Conservation (phyloP, 2,797 vertebrate genomes). For the Chaenodraco wilsoni region DNA sequence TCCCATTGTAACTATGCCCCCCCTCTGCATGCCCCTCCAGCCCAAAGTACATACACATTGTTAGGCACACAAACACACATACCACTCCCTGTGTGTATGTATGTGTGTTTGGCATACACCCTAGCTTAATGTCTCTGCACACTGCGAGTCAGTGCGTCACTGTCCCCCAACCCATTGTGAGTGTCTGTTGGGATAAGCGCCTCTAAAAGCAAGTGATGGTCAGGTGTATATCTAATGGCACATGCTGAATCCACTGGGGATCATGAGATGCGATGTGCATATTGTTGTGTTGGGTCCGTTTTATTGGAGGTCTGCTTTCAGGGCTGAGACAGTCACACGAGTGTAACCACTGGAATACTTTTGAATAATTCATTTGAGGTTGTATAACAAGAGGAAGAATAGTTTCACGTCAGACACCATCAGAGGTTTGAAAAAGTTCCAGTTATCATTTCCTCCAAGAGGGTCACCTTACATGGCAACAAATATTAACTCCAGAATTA, state of each 20-base stretch:
- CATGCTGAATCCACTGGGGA: conserved; percentile 65
- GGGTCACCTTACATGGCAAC: conserved; percentile 49
- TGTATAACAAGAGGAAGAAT: conserved; percentile 48
- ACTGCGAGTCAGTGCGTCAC: conserved; percentile 59
- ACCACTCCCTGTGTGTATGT: conserved; percentile 73
- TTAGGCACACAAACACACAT: conserved; percentile 76
- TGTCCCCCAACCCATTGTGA: conserved; percentile 71
- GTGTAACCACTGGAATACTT: conserved; percentile 68
- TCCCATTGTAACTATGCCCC: conserved; percentile 77
- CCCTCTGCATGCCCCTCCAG: conserved; percentile 77
- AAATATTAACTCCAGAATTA: conserved; percentile 37
- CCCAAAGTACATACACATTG: conserved; percentile 74
- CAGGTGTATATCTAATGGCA: conserved; percentile 64
- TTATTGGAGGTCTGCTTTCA: conserved; percentile 45
- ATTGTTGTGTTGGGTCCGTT: conserved; percentile 58
- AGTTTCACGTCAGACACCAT: conserved; percentile 43
- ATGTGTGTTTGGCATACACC: conserved; percentile 78
- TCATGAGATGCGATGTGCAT: conserved; percentile 69
- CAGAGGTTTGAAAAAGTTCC: conserved; percentile 39
- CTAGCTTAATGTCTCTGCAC: conserved; percentile 77
- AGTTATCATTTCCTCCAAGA: conserved; percentile 52
- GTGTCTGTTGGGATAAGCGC: conserved; percentile 60
- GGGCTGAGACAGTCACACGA: conserved; percentile 53
- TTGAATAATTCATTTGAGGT: conserved; percentile 44
- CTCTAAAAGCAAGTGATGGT: conserved; percentile 63